Conservation (phyloP, 2,797 vertebrate species). For the Poecilia gillii region DNA sequence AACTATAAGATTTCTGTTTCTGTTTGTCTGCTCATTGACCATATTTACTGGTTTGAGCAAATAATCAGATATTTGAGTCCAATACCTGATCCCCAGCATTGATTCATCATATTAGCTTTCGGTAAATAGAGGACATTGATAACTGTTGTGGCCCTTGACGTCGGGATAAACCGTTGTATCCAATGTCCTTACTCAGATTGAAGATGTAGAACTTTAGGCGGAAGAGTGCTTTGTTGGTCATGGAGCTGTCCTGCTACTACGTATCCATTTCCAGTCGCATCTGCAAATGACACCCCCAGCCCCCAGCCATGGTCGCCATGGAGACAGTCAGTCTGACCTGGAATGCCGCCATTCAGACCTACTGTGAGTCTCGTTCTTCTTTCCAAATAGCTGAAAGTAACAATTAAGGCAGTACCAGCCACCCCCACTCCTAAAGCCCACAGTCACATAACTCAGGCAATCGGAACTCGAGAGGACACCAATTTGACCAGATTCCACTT, state of each 20-base stretch:
- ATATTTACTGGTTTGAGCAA: constrained; percentile 4
- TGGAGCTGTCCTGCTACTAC: constrained; percentile 62
- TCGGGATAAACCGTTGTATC: constrained; percentile 31
- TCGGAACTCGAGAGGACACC: constrained; percentile 73
- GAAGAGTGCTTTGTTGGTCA: constrained; percentile 48
- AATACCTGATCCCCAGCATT: constrained; percentile 23
- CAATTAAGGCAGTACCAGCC: constrained; percentile 53
- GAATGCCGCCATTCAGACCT: constrained; percentile 72
- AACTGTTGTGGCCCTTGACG: constrained; percentile 34
- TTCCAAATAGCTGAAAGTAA: constrained; percentile 61
- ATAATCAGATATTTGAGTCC: not conserved
- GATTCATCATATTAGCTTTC: constrained; percentile 18
- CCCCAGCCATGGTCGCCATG: constrained; percentile 66
- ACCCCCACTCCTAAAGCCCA: not conserved
- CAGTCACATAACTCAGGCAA: constrained; percentile 62
- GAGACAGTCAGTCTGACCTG: constrained; percentile 88
- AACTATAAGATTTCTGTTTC: not conserved
- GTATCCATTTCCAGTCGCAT: constrained; percentile 57
- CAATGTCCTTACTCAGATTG: constrained; percentile 21
- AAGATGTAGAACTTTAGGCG: constrained; percentile 53
- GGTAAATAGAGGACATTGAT: constrained; percentile 9
- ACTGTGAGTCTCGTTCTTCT: constrained; percentile 60
- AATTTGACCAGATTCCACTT: constrained; percentile 79
- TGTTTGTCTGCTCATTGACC: not conserved
- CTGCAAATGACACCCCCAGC: constrained; percentile 21